Evolutionary conservation across 2,113 vertebrate species (phyloP).

Genomic region (Nibea albiflora): DNA sequence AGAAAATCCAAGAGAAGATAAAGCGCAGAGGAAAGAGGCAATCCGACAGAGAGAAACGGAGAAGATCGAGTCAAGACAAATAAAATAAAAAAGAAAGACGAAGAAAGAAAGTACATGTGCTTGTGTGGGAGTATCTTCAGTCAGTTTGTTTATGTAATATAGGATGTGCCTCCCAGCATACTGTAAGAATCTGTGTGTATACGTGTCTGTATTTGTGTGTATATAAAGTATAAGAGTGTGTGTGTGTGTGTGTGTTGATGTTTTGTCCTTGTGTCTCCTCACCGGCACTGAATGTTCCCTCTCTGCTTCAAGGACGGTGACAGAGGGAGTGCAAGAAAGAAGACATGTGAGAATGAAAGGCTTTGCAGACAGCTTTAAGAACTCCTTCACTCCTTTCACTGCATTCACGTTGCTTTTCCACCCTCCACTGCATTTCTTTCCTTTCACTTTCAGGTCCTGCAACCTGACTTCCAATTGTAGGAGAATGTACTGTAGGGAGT

Average conservation of each 20-base stretch:
- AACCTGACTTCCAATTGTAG: constrained; percentile 15
- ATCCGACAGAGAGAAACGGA: constrained; percentile 10
- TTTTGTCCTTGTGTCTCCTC: constrained; percentile 36
- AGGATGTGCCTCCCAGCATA: neutral
- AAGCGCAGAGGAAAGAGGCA: neutral
- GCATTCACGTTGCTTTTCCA: neutral
- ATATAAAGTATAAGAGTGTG: neutral
- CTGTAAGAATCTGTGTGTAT: neutral
- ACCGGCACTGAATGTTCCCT: constrained; percentile 40
- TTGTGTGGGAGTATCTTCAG: constrained; percentile 53
- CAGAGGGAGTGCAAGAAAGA: constrained; percentile 28
- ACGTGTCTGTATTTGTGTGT: neutral
- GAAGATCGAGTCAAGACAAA: constrained; percentile 22
- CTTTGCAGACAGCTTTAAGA: constrained; percentile 1
- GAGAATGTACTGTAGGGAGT: neutral
- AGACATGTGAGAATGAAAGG: constrained; percentile 11
- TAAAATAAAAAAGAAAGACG: constrained; percentile 3
- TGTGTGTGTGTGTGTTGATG: constrained; percentile 7
- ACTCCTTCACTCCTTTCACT: constrained; percentile 24
- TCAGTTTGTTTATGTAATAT: constrained; percentile 24
- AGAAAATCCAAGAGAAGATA: constrained; percentile 33
- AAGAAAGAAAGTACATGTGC: constrained; percentile 7
- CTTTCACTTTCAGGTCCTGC: constrained; percentile 25
- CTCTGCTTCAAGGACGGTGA: constrained; percentile 54
- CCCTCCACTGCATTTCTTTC: neutral